Evolutionary conservation across 2,113 vertebrate genomes (phyloP).

Genomic region (Hippocampus abdominalis): DNA sequence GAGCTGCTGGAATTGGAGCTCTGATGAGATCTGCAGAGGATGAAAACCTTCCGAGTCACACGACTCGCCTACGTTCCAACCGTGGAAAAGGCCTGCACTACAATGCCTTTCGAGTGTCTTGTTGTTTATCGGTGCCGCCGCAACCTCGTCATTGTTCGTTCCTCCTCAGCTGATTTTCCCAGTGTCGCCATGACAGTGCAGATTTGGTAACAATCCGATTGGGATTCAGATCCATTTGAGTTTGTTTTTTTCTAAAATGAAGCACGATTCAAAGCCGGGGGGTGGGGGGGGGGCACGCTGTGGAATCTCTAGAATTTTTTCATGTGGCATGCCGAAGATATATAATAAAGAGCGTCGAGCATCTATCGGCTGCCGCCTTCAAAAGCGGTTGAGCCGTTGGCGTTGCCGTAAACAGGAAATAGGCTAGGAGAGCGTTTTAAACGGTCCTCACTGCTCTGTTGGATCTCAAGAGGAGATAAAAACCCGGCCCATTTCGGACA

Average conservation of each 20-base stretch:
- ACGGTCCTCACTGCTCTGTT: background rate
- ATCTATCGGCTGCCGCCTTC: background rate
- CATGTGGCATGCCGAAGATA: no score
- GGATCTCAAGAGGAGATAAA: background rate
- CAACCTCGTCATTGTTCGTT: background rate
- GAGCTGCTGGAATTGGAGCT: constrained; percentile 33
- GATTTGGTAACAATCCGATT: background rate
- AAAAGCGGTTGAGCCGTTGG: background rate
- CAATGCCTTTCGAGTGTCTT: background rate
- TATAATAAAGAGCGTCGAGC: background rate
- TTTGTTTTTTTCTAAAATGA: background rate
- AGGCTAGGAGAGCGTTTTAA: background rate
- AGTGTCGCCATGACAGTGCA: background rate
- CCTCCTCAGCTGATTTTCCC: background rate
- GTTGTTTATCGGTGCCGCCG: background rate
- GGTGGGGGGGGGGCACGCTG: background rate
- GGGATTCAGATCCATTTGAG: background rate
- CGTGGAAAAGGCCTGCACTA: background rate
- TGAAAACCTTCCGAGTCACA: constrained; percentile 2
- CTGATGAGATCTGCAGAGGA: constrained; percentile 48
- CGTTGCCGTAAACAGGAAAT: constrained; percentile 4
- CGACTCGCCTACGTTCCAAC: background rate
- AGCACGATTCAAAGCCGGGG: background rate
- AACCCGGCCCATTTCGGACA: background rate
- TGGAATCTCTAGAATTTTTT: background rate